Evolutionary conservation across 2,113 vertebrate species (phyloP), one percentile per base, ranked within the genome.

Genomic region (Zosterops lateralis): DNA sequence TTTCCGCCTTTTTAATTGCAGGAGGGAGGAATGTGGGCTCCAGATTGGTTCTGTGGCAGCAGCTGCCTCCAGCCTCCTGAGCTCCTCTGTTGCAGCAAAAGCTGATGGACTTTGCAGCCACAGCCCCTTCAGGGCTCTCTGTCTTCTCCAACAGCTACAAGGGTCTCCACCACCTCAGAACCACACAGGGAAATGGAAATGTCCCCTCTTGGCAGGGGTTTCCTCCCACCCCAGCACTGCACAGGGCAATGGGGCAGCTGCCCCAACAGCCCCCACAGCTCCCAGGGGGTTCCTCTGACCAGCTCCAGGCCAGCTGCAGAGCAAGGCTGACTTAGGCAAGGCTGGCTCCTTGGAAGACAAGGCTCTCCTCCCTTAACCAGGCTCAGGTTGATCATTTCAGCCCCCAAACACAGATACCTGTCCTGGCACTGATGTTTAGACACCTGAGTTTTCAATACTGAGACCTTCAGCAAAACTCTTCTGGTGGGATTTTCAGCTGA

Each of bases 1-100:
- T 71, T 90, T 77, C 94, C 0, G 18, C 88, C 70, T 90, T 87
- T 95, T 90, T 84, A 93, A 95, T 91, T 92, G 66, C 57, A 47
- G 92, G 51, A 78, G 77, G 83, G 82, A 87, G 74, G 75, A 79
- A 72, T 56, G 2, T 4, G 60, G 74, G 85, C 72, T 83, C 38
- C 44, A 4, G 22, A 40, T 72, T 79, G 48, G 0, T 36, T 65
- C 84, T 71, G 67, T 21, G 64, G 38, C 29, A 94, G 67, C 72
- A 93, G 76, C 80, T 90, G 81, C 71, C 90, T 93, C 67, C 87
- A 68, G 53, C 62, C 84, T 76, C 84, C 68, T 1, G 68, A 91
- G 82, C 22, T 91, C 78, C 72, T 47, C 66, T 88, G 67, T 44
- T 60, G 17, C 67, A 80, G 64, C 56, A 64, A 31, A 66, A 90